Conservation (phyloP, 2,113 vertebrate species). For the Motacilla alba region DNA sequence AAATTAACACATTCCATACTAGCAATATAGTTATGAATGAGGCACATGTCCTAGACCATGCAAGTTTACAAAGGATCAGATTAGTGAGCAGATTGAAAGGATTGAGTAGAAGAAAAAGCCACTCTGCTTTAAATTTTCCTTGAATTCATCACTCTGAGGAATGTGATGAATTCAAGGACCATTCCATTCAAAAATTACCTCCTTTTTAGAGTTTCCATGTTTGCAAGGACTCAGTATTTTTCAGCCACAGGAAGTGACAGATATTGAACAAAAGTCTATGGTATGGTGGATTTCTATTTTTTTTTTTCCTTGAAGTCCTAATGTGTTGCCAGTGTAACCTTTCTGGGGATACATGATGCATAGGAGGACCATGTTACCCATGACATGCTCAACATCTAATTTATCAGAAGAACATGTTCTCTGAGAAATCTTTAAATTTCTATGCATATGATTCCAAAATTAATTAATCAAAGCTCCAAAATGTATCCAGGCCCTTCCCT, state of each 20-base stretch:
- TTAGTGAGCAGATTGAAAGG: neutral
- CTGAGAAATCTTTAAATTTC: neutral
- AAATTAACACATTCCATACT: neutral
- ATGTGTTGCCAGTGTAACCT: neutral
- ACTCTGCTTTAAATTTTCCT: neutral
- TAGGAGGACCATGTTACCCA: neutral
- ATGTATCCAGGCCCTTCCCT: rapidly evolving
- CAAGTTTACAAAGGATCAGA: neutral
- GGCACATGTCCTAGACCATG: neutral
- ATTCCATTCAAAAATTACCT: neutral
- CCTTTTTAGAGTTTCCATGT: neutral
- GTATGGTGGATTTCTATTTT: neutral
- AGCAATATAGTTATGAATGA: neutral
- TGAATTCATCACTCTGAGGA: neutral
- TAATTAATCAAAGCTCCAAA: neutral
- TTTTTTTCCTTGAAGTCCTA: neutral
- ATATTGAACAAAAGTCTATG: neutral
- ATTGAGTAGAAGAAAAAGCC: neutral
- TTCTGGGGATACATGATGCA: neutral
- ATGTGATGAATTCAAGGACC: neutral
- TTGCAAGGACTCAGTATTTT: neutral
- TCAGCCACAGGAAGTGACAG: neutral
- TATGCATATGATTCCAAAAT: neutral
- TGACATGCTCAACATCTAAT: neutral
- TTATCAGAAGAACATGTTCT: neutral